phyloP scores from a whole-genome alignment of 1,140 invertebrate genomes.

The Nasonia longicornis region DNA sequence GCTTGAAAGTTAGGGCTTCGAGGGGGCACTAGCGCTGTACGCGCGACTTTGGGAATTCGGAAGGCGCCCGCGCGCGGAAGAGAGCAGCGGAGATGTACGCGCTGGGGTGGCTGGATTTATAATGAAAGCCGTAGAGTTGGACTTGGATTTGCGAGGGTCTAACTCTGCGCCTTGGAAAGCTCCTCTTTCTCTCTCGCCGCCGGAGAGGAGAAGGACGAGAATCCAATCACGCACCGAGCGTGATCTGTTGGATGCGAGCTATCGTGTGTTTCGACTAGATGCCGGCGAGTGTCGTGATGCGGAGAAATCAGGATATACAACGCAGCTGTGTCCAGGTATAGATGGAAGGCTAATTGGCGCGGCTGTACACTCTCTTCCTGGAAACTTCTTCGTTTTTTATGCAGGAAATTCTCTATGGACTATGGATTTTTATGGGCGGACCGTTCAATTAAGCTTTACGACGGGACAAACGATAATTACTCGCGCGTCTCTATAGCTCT shows the following conservation, averaged over 20 bases:
- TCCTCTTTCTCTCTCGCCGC: background rate
- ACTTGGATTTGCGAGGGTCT: slow-evolving; percentile 66
- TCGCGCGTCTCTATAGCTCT: background rate
- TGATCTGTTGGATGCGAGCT: slow-evolving; percentile 67
- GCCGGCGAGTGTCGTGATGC: slow-evolving; percentile 12
- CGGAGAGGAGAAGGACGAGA: slow-evolving; percentile 47
- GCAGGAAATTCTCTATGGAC: slow-evolving; percentile 41
- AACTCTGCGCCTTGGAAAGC: slow-evolving; percentile 27
- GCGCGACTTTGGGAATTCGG: slow-evolving; percentile 40
- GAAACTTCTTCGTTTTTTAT: slow-evolving; percentile 33
- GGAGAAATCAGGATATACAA: slow-evolving; percentile 31
- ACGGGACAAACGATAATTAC: slow-evolving; percentile 42
- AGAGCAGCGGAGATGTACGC: slow-evolving; percentile 14
- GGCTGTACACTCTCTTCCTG: background rate
- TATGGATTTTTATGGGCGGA: slow-evolving; percentile 42
- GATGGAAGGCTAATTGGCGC: slow-evolving; percentile 30
- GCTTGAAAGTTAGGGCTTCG: slow-evolving; percentile 65
- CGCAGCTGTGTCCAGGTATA: slow-evolving; percentile 25
- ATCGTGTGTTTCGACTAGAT: slow-evolving; percentile 37
- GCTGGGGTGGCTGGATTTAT: slow-evolving; percentile 62
- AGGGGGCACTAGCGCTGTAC: slow-evolving; percentile 47
- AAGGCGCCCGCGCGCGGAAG: slow-evolving; percentile 31
- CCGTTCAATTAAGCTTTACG: slow-evolving; percentile 45
- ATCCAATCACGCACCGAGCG: slow-evolving; percentile 63
- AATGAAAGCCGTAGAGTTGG: slow-evolving; percentile 68